These are phyloP conservation scores for Micrasema longulum DNA, from an alignment of 1,140 invertebrate genomes.

Conservation along the genomic window DNA sequence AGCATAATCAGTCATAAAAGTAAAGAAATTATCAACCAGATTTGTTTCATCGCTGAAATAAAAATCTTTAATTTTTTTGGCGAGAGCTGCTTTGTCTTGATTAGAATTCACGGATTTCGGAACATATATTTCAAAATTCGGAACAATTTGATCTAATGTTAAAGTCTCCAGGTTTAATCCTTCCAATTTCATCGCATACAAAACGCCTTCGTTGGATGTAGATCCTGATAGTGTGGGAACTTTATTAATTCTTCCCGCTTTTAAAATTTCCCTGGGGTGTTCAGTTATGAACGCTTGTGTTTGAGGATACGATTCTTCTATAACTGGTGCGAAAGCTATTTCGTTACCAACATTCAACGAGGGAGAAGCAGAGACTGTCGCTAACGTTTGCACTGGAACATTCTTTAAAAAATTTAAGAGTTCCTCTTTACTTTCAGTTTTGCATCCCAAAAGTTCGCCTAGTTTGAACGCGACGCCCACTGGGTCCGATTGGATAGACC, in stretches of 20 bases:
- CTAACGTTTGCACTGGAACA: constrained; percentile 48
- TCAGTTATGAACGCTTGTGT: constrained; percentile 47
- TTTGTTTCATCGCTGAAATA: constrained; percentile 34
- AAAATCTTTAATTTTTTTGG: constrained; percentile 49
- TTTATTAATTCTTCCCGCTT: constrained; percentile 49
- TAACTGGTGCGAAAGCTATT: constrained; percentile 32
- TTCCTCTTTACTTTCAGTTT: constrained; percentile 57
- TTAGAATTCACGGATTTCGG: constrained; percentile 2
- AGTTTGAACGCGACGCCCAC: constrained; percentile 66
- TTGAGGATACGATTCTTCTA: constrained; percentile 45
- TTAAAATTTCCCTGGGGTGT: constrained; percentile 43
- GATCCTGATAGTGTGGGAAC: constrained; percentile 53
- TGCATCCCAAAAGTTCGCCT: constrained; percentile 66
- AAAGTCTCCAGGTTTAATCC: constrained; percentile 5
- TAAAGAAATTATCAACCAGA: constrained; percentile 31
- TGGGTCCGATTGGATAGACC: constrained; percentile 69
- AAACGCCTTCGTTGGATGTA: constrained; percentile 52
- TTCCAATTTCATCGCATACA: constrained; percentile 12
- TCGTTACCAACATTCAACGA: constrained; percentile 45
- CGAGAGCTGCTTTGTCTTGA: too few species aligned
- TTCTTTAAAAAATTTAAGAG: constrained; percentile 56
- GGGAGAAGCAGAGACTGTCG: constrained; percentile 55
- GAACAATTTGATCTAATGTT: constrained; percentile 17
- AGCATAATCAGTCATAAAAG: constrained; percentile 39
- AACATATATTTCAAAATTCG: not conserved